A percentile compares a stretch with the other conserved stretches of the same genome.
phyloP scores from a whole-genome alignment of 2,113 vertebrate genomes.

The Rhinoptilus africanus region DNA sequence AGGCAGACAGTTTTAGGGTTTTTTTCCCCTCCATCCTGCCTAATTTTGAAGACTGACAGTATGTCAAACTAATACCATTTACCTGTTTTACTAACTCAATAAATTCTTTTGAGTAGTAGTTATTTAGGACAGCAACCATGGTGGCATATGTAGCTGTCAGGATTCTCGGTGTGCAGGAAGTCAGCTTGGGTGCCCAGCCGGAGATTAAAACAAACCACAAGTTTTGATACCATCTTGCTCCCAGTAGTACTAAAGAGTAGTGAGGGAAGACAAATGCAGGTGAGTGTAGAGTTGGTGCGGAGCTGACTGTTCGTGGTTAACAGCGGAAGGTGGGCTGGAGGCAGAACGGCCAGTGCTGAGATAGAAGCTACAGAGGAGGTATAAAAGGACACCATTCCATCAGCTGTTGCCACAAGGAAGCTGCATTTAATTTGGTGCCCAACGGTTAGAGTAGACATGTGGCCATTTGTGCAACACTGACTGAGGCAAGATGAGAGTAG shows the following conservation, averaged over 20 bases:
- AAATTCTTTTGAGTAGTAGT: background rate
- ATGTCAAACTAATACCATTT: background rate
- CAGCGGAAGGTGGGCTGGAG: background rate
- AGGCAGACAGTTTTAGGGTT: background rate
- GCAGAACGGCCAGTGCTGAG: background rate
- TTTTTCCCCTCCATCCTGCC: background rate
- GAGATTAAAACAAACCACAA: background rate
- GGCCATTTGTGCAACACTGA: background rate
- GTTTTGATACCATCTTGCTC: background rate
- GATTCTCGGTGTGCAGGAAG: background rate
- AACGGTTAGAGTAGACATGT: fast-evolving
- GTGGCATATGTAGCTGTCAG: background rate
- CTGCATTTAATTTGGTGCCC: background rate
- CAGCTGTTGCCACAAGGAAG: background rate
- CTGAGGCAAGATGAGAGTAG: background rate
- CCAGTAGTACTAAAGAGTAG: fast-evolving
- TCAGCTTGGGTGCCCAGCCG: background rate
- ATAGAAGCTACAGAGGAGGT: background rate
- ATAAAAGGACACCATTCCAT: background rate
- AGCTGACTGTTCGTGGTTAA: background rate
- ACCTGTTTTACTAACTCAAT: background rate
- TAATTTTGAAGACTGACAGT: background rate
- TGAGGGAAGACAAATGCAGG: background rate
- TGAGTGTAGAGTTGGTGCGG: background rate
- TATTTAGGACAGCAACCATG: background rate